Conservation (phyloP, 2,797 vertebrate species). For the Nyctalus aviator region DNA sequence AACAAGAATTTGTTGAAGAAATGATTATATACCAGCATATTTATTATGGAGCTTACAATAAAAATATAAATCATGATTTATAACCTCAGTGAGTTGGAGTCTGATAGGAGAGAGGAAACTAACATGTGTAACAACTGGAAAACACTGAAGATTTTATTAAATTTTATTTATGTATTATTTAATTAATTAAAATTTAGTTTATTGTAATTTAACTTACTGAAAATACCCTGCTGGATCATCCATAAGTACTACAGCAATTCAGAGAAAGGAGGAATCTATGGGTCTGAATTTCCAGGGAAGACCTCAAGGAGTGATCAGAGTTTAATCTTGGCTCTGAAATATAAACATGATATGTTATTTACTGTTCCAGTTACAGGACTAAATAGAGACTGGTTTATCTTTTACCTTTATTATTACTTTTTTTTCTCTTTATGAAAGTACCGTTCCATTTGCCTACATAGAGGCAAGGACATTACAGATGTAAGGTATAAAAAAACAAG, state of each 20-base stretch:
- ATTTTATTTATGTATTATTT: neutral
- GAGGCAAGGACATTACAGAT: neutral
- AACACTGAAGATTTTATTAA: constrained; percentile 30
- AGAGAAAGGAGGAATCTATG: neutral
- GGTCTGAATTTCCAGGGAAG: neutral
- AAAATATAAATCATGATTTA: constrained; percentile 46
- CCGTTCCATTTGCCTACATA: neutral
- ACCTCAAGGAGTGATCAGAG: neutral
- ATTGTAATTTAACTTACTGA: constrained; percentile 33
- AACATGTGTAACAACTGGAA: neutral
- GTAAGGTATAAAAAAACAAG: neutral
- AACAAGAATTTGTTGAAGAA: constrained; percentile 39
- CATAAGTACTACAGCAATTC: neutral
- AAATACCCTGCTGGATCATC: neutral
- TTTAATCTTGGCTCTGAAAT: constrained; percentile 57
- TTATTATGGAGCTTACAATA: neutral
- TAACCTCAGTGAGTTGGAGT: constrained; percentile 12
- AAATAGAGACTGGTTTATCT: constrained; percentile 17
- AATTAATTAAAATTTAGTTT: constrained; percentile 36
- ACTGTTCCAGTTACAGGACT: constrained; percentile 26
- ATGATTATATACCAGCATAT: neutral
- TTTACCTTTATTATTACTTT: constrained; percentile 12
- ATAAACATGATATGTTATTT: constrained; percentile 38
- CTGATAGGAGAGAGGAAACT: constrained; percentile 44
- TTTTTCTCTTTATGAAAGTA: constrained; percentile 42